Conservation (phyloP, 2,797 vertebrate species). For the Hypotaenidia philippensis region DNA sequence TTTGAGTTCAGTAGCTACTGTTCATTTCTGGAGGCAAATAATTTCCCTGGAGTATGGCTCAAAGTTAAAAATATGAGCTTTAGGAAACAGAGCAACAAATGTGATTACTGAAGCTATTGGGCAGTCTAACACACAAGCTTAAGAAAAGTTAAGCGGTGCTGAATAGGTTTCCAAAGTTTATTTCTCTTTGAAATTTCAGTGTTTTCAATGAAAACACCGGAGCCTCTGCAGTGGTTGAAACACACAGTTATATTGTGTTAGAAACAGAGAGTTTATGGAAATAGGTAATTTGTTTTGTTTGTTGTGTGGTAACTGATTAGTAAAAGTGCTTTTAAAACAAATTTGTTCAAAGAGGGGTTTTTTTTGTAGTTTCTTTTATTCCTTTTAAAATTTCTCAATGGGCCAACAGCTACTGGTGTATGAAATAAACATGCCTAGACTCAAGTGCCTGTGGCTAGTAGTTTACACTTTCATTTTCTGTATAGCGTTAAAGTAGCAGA, state of each 20-base stretch:
- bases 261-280: neutral
- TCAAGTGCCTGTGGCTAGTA: neutral
- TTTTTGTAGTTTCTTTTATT: neutral
- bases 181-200: neutral
- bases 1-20: neutral
- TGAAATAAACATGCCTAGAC: neutral
- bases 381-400: neutral
- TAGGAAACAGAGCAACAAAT: constrained; percentile 26
- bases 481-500: neutral
- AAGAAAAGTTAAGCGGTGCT: neutral
- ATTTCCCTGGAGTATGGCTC: neutral
- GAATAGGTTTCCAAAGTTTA: neutral
- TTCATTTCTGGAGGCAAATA: constrained; percentile 28
- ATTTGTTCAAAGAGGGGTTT: neutral
- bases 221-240: neutral
- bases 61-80: neutral
- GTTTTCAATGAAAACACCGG: neutral
- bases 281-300: neutral
- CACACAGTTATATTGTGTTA: neutral
- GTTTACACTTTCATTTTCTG: neutral
- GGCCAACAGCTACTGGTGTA: neutral
- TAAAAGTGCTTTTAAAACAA: neutral
- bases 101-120: neutral
- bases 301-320: neutral
- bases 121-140: neutral